Evolutionary conservation across 2,113 vertebrate species (phyloP), one percentile per base, ranked within the genome.

Genomic region (Baryphthengus martii): DNA sequence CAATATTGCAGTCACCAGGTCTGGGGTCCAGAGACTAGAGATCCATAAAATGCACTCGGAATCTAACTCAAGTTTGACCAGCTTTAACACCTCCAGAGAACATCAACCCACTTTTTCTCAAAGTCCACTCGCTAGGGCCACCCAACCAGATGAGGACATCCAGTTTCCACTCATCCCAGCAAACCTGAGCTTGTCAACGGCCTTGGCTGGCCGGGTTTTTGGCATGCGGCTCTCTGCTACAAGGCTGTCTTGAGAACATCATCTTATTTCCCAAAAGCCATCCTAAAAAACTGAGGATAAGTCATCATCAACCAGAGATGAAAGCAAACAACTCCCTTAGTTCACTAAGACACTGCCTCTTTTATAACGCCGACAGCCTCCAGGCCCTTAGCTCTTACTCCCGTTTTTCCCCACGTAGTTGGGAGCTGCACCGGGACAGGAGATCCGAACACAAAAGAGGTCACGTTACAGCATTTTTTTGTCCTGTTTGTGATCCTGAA

Each of bases 381-480:
- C 25, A 78, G 56, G 53, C 23, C 28, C 45, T 55, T 10, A 68
- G 53, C 12, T 52, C 52, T 44, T 42, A 35, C 31, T 21, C 7
- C 9, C 6, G 3, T 20, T 61, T 63, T 73, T 5, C 26, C 26
- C 63, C 10, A 53, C 3, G 70, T 2, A 67, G 39, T 2, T 49
- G 53, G 11, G 45, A 83, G 13, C 5, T 50, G 18, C n/a, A 25
- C 0, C 17, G 4, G 37, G 50, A 31, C 50, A 70, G 49, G 50
- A 66, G 80, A 89, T 2, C 15, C 28, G 53, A 47, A 25, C 0
- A 3, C 5, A 63, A 33, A 44, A 49, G 13, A 37, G 15, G 13
- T 45, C 7, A n/a, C 0, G 7, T 67, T 14, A 52, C 0, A 2
- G 24, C 17, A 24, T 10, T 39, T 74, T 71, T 71, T 55, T 2